Evolutionary conservation across 2,797 vertebrate genomes (phyloP), one percentile per base, ranked within the genome.

Genomic region (Eutrigla gurnardus): DNA sequence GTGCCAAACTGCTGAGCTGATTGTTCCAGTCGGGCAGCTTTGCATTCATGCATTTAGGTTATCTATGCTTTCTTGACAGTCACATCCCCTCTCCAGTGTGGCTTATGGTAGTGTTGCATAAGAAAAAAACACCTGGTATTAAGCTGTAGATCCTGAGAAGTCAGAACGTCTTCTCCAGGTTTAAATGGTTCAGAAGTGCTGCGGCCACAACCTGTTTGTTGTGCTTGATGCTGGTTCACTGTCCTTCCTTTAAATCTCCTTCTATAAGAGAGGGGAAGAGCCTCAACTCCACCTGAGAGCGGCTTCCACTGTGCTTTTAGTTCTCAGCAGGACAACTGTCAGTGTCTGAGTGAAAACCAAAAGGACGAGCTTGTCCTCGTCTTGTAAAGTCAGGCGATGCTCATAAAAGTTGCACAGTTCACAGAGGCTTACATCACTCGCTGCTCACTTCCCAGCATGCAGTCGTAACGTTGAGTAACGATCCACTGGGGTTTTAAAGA

Each of bases 21-120:
- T 81, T 75, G 83, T 84, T 87, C 67, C 78, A 80, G 80, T 62
- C 65, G 74, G 77, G 75, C 75, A 81, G 76, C 47, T 82, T 82
- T 83, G 82, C 72, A 58, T 79, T 83, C 55, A 65, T 75, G 78
- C 82, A 73, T 67, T 40, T 74, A 81, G 86, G 85, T 90, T 91
- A 86, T 87, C 75, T 84, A 50, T 50, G 65, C 52, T 80, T 85
- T 77, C 66, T 78, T 77, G 70, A 78, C 67, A 72, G 76, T 82
- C 64, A 78, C 75, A 74, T 70, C 37, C 69, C 84, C 73, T 78
- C 75, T 78, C 59, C 70, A 58, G 52, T 54, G 64, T 67, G 82
- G 65, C 59, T 86, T 71, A 81, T 73, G 79, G 76, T 50, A 61
- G 68, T 58, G 57, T 65, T 86, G 77, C 73, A 75, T 69, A 84